These are phyloP conservation scores for Coregonus clupeaformis DNA, from an alignment of 2,113 vertebrate genomes.

Conservation along the genomic window DNA sequence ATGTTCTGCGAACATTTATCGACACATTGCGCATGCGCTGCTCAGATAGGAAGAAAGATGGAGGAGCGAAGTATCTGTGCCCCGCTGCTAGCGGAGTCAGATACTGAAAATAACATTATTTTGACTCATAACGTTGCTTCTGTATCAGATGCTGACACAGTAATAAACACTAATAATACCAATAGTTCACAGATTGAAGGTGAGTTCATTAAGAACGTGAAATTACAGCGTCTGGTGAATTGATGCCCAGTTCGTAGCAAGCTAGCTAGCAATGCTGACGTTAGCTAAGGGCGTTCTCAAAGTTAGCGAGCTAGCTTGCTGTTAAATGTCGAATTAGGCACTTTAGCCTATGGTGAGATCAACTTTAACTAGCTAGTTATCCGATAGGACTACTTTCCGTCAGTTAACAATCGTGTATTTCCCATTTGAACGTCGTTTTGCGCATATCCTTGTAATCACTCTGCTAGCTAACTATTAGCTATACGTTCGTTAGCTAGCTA, in stretches of 20 bases:
- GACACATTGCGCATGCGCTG: constrained; percentile 25
- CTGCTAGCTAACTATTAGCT: too few relatives aligned
- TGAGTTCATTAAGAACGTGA: constrained; percentile 72
- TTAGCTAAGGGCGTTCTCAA: constrained; percentile 4
- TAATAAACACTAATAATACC: constrained; percentile 76
- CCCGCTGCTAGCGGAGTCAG: constrained; percentile 65
- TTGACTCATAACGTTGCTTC: constrained; percentile 60
- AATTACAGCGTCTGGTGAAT: constrained; percentile 38
- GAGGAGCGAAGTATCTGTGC: constrained; percentile 59
- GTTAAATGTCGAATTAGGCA: background rate
- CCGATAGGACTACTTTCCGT: background rate
- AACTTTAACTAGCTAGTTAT: background rate
- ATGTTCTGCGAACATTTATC: background rate
- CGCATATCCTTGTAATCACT: background rate
- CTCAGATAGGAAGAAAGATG: constrained; percentile 57
- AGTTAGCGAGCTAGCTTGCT: constrained; percentile 24
- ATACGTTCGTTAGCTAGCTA: too few relatives aligned
- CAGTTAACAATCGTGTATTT: background rate
- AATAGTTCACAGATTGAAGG: constrained; percentile 75
- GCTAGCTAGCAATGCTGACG: constrained; percentile 43
- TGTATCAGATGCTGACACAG: constrained; percentile 68
- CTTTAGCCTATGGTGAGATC: background rate
- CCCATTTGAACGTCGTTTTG: background rate
- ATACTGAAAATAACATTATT: constrained; percentile 53
- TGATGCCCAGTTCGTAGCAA: constrained; percentile 17